A percentile compares a stretch with the other conserved stretches of the same genome.
These are phyloP conservation scores for Brachyptera putata DNA, from an alignment of 2,888 invertebrate species.

Conservation along the genomic window DNA sequence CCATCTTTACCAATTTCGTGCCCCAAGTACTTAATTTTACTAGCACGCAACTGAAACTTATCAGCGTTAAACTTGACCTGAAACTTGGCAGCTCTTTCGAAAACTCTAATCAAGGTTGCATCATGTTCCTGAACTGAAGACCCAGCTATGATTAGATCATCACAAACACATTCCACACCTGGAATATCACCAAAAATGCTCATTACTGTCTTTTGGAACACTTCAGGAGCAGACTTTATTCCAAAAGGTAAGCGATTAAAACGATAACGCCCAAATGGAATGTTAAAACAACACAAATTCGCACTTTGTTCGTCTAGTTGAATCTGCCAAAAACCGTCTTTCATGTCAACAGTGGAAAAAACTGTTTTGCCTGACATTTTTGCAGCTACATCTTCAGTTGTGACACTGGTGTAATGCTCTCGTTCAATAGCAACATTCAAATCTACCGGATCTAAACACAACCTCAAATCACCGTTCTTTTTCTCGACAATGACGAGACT, in stretches of 20 bases:
- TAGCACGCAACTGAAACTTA: not conserved
- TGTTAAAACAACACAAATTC: constrained; percentile 25
- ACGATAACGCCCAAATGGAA: constrained; percentile 24
- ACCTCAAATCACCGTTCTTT: constrained; percentile 1
- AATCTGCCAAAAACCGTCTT: constrained; percentile 26
- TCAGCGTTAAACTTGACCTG: constrained; percentile 21
- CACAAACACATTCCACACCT: constrained; percentile 25
- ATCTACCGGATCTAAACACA: constrained; percentile 20
- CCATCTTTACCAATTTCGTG: not conserved
- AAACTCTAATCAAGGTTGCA: too few relatives aligned
- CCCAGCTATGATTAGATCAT: constrained; percentile 29
- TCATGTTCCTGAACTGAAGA: too few relatives aligned
- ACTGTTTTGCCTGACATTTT: not conserved
- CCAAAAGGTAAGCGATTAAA: constrained; percentile 29
- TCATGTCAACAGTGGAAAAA: constrained; percentile 25
- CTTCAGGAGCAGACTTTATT: constrained; percentile 25
- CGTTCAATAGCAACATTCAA: constrained; percentile 15
- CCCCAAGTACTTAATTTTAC: constrained; percentile 1
- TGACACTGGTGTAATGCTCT: not conserved
- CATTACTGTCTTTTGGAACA: constrained; percentile 24
- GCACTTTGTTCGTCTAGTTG: constrained; percentile 19
- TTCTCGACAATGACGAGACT: constrained; percentile 21
- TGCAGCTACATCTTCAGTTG: not conserved
- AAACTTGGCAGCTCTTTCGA: not conserved
- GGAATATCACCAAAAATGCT: constrained; percentile 27